Evolutionary conservation across 2,797 vertebrate genomes (phyloP), one percentile per base, ranked within the genome.

Genomic region (Diplodus puntazzo): DNA sequence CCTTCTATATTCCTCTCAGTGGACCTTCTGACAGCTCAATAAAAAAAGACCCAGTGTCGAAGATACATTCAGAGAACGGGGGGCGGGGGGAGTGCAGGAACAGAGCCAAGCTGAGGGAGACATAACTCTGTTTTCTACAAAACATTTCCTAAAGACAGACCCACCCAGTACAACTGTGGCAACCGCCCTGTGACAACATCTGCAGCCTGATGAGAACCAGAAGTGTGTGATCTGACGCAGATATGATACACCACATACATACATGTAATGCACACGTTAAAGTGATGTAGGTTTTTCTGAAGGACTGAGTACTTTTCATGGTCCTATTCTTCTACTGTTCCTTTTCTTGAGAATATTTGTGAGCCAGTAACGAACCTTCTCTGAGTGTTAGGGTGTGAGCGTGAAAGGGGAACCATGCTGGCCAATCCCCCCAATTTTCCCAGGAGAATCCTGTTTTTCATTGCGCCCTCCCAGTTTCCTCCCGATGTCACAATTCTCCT

Each of bases 71-170:
- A 12, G 49, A 62, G 53, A 58, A 6, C 14, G 14, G 45, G 34
- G 52, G 10, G 27, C 14, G 14, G 45, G 34, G 52, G 10, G 27
- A n/a, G 8, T 9, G n/a, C 55, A 53, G 50, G 18, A 57, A 27
- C 50, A 11, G 30, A 46, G 49, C n/a, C 23, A 7, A 21, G 18
- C 57, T 48, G 39, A 12, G 10, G 54, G 63, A 69, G 20, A 46
- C 69, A n/a, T 10, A 23, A 55, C 21, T 48, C 39, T 1, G 21
- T 48, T 60, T 73, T 49, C 55, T 21, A 17, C 21, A 43, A 57
- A 71, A 48, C 45, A 34, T 64, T 57, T 55, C 27, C 46, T n/a
- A 25, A 57, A 62, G 11, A 25, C 20, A 13, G 62, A 61, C 42
- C 39, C 67, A 23, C 60, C 68, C 79, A 45, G 39, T 5, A 0